A percentile compares a stretch with the other conserved stretches of the same genome.
Evolutionary conservation across 2,797 vertebrate species (phyloP).

Genomic region (Monodelphis domestica): DNA sequence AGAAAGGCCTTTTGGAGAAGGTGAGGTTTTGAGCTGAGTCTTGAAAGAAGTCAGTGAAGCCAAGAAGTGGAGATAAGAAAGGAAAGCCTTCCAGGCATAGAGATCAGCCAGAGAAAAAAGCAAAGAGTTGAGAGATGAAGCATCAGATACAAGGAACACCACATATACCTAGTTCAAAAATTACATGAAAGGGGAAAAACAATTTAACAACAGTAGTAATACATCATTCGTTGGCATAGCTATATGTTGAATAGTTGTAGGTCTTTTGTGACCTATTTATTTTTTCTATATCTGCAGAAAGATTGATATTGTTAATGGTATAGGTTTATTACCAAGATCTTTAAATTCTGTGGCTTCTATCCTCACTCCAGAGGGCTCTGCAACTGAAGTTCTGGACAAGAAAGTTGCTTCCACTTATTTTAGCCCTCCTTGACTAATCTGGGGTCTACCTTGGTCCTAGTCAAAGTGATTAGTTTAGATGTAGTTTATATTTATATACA

Average conservation of each 20-base stretch:
- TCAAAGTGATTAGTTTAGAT: neutral
- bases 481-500: neutral
- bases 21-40: neutral
- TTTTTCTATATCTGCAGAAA: neutral
- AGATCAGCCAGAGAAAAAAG: neutral
- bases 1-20: neutral
- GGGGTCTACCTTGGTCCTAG: neutral
- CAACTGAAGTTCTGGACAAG: neutral
- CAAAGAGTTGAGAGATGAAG: neutral
- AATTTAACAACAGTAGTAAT: neutral
- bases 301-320: neutral
- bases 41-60: neutral
- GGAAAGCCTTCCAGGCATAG: neutral
- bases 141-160: neutral
- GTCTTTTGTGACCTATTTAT: neutral
- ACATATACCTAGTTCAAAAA: neutral
- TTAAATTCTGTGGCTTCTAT: neutral
- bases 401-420: neutral
- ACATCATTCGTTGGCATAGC: neutral
- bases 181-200: neutral
- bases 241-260: neutral
- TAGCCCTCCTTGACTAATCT: neutral
- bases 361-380: neutral
- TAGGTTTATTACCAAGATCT: neutral
- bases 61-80: neutral